A percentile compares a stretch with the other conserved stretches of the same genome.
phyloP scores from a whole-genome alignment of 2,797 vertebrate genomes.

The Prionace glauca region DNA sequence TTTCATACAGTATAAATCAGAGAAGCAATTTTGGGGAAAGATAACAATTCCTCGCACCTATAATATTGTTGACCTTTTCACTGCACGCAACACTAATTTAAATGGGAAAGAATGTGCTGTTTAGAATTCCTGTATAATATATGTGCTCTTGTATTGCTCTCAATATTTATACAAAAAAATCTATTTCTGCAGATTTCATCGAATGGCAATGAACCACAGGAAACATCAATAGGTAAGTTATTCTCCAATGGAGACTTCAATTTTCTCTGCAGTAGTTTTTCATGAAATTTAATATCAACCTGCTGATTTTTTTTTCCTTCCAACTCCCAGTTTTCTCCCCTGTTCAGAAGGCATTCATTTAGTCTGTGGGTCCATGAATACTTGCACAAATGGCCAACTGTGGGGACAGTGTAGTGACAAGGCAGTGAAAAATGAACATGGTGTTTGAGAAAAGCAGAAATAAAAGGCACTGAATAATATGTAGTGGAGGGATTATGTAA shows the following conservation, averaged over 20 bases:
- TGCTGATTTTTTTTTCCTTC: neutral
- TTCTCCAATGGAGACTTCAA: neutral
- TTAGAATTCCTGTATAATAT: neutral
- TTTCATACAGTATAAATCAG: neutral
- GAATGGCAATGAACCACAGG: neutral
- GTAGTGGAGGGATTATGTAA: no score
- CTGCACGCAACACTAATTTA: neutral
- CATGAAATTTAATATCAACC: neutral
- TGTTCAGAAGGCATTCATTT: neutral
- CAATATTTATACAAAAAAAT: neutral
- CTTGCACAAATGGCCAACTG: neutral
- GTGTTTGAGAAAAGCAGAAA: no score
- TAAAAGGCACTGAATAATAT: no score
- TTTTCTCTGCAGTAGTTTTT: neutral
- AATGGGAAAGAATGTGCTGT: neutral
- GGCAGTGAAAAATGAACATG: no score
- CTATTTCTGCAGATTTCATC: neutral
- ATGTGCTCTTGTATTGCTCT: neutral
- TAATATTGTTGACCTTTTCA: neutral
- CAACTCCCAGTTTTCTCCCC: neutral
- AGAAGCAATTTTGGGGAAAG: neutral
- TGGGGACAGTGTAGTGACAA: neutral
- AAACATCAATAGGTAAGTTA: neutral
- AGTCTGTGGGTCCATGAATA: no score
- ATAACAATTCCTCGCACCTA: neutral